Conservation (phyloP, 1,140 invertebrate genomes). For the Dendroctonus ponderosae region DNA sequence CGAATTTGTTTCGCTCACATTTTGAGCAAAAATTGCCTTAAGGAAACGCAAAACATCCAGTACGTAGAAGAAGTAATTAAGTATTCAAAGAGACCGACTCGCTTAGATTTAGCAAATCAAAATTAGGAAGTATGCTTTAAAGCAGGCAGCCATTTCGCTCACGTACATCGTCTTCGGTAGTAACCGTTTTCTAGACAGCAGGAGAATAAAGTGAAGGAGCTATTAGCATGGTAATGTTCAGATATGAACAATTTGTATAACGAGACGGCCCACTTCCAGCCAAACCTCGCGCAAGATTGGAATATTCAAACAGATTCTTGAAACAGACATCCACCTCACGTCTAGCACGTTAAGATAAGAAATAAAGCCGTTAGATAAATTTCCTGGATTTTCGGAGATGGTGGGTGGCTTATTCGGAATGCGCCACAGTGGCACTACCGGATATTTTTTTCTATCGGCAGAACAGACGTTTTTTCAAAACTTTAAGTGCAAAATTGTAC, state of each 20-base stretch:
- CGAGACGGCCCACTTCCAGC: conserved; percentile 41
- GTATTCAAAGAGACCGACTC: no score
- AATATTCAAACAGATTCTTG: conserved; percentile 52
- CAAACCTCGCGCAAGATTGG: conserved; percentile 51
- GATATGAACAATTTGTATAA: conserved; percentile 51
- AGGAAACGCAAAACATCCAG: no score
- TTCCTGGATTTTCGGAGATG: neutral
- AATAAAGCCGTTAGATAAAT: conserved; percentile 36
- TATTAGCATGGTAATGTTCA: conserved; percentile 50
- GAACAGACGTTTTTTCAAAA: no score
- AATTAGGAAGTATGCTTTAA: no score
- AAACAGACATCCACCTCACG: conserved; percentile 51
- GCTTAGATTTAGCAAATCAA: no score
- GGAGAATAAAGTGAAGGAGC: conserved; percentile 47
- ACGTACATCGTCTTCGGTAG: conserved; percentile 9
- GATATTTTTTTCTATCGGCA: no score
- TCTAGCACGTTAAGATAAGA: conserved; percentile 50
- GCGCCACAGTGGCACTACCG: neutral
- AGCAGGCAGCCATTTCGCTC: conserved; percentile 1
- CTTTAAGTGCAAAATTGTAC: no score
- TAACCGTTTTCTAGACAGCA: conserved; percentile 38
- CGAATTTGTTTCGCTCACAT: no score
- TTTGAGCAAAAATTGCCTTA: no score
- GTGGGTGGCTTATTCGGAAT: neutral
- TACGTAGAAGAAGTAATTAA: no score